Conservation (phyloP, 2,113 vertebrate species). For the Erythrocercus mccallii region DNA sequence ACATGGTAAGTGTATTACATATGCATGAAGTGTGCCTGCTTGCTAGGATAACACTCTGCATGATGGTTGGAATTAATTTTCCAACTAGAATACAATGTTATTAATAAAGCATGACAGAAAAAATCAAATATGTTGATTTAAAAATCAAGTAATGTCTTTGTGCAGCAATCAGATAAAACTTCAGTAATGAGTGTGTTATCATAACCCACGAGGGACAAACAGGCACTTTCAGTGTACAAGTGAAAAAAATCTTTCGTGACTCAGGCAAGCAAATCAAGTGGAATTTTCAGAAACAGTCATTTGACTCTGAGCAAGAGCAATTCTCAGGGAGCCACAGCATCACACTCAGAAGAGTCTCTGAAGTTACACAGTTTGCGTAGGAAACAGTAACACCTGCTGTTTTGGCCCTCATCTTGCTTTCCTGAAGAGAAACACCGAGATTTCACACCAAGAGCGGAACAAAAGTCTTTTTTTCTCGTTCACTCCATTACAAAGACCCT, state of each 20-base stretch:
- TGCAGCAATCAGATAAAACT: not conserved
- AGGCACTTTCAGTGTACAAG: not conserved
- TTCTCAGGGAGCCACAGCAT: not conserved
- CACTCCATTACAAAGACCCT: not conserved
- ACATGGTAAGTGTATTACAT: not conserved
- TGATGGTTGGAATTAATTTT: slow-evolving; percentile 1
- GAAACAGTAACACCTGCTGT: not conserved
- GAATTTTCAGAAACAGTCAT: not conserved
- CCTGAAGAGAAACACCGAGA: not conserved
- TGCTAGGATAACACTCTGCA: not conserved
- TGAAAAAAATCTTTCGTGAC: not conserved
- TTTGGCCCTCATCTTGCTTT: not conserved
- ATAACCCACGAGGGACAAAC: not conserved
- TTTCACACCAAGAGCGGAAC: not conserved
- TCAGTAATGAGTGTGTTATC: not conserved
- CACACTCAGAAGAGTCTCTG: not conserved
- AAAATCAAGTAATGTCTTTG: slow-evolving; percentile 11
- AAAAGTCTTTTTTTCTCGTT: not conserved
- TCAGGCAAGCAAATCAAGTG: not conserved
- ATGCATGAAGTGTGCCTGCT: not conserved
- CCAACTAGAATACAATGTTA: not conserved
- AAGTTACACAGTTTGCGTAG: not conserved
- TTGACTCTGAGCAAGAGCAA: not conserved
- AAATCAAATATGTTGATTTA: slow-evolving; percentile 2
- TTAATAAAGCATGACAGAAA: not conserved